Evolutionary conservation across 2,888 invertebrate species (phyloP), one percentile per base, ranked within the genome.

Genomic region (Alloscopus bannaensis): DNA sequence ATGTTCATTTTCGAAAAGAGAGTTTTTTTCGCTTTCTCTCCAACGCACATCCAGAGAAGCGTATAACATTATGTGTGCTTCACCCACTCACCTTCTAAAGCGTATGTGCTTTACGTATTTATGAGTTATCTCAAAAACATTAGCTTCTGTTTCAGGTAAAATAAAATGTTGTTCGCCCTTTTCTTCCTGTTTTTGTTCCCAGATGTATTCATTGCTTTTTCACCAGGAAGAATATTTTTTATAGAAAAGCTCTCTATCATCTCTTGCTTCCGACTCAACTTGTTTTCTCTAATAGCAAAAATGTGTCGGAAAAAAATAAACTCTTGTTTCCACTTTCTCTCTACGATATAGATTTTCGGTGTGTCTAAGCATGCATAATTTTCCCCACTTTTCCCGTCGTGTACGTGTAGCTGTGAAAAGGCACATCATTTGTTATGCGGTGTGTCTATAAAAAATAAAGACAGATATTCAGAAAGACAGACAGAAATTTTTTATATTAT

Each of bases 151-250:
- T 18, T 18, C 59, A 59, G 59, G 59, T 59, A 59, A 29, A 59
- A n/a, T 31, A 3, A 3, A 24, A 31, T 59, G n/a, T n/a, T n/a
- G n/a, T n/a, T n/a, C n/a, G n/a, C n/a, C n/a, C n/a, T n/a, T n/a
- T n/a, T 29, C 59, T 59, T 59, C 31, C 31, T 31, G 59, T 59
- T 50, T 50, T 59, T 22, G 16, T 36, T 59, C 59, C 59, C 59
- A 59, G 29, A 59, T n/a, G 59, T 59, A 59, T 59, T 59, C 59
- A 59, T 59, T 31, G 59, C 59, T 16, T 59, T 59, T 31, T 11
- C 20, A 18, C 22, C 18, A n/a, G n/a, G n/a, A n/a, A n/a, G n/a
- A n/a, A n/a, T n/a, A n/a, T n/a, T n/a, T n/a, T n/a, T n/a, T n/a
- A n/a, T n/a, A n/a, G n/a, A n/a, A n/a, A n/a, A n/a, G n/a, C n/a